Evolutionary conservation across 2,797 vertebrate species (phyloP).

Genomic region (Brachymystax lenok): DNA sequence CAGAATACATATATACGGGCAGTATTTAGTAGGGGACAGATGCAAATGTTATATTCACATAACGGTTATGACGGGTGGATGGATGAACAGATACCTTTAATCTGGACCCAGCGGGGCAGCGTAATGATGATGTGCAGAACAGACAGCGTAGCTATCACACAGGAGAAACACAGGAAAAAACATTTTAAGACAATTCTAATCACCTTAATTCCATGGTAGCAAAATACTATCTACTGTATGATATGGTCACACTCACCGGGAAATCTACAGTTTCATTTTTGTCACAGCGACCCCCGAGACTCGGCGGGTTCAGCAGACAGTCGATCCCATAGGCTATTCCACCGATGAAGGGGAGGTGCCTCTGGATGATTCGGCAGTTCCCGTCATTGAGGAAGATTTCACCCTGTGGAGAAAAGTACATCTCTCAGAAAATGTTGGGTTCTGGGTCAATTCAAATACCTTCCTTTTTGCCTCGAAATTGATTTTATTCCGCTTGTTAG

Average conservation of each 20-base stretch:
- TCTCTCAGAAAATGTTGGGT: too few relatives aligned
- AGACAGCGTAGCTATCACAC: slow-evolving; percentile 79
- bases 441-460: too few relatives aligned
- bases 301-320: slow-evolving; percentile 87
- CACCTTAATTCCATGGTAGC: neutral
- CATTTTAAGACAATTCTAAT: neutral
- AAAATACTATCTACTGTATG: neutral
- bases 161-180: slow-evolving; percentile 16
- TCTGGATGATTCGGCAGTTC: slow-evolving; percentile 81
- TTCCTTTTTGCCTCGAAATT: neutral
- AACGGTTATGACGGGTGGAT: neutral
- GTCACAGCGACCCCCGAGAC: slow-evolving; percentile 88
- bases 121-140: slow-evolving; percentile 59
- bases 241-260: slow-evolving; percentile 65
- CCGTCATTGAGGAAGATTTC: slow-evolving; percentile 82
- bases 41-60: neutral
- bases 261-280: slow-evolving; percentile 66
- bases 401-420: slow-evolving; percentile 70
- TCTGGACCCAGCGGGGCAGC: slow-evolving; percentile 79
- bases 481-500: neutral
- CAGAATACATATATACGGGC: neutral
- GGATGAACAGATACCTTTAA: slow-evolving; percentile 74
- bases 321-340: slow-evolving; percentile 89
- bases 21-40: neutral
- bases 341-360: slow-evolving; percentile 80